Evolutionary conservation across 2,888 invertebrate species (phyloP).

Genomic region (Metallyticus violacea): DNA sequence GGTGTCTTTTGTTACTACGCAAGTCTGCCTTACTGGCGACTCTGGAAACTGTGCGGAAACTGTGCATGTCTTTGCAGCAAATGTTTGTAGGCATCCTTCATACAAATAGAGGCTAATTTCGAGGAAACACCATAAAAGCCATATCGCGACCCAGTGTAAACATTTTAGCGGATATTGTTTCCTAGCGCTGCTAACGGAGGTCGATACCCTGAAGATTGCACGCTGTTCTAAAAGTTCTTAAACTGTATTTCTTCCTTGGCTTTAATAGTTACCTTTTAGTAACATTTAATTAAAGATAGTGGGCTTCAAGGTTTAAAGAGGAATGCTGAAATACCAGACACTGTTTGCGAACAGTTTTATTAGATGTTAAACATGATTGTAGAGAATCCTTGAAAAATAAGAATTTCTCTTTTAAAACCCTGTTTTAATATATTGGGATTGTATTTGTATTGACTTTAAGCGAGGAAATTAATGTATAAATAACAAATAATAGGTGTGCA

Average conservation of each 20-base stretch:
- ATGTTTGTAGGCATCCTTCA: background rate
- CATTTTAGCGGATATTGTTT: background rate
- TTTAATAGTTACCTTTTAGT: background rate
- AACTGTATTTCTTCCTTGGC: background rate
- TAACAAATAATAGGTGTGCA: too few relatives aligned
- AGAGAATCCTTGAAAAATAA: too few relatives aligned
- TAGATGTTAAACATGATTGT: too few relatives aligned
- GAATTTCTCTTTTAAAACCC: too few relatives aligned
- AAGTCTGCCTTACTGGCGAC: background rate
- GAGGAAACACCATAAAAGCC: background rate
- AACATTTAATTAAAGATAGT: too few relatives aligned
- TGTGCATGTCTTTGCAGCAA: background rate
- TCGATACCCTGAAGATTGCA: background rate
- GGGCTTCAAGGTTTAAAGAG: background rate
- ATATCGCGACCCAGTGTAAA: background rate
- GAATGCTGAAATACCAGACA: too few relatives aligned
- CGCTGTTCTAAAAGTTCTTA: background rate
- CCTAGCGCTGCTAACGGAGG: background rate
- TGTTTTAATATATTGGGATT: too few relatives aligned
- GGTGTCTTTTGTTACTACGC: background rate
- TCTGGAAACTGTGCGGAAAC: background rate
- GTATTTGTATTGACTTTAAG: too few relatives aligned
- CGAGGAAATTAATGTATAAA: too few relatives aligned
- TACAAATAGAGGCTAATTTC: background rate
- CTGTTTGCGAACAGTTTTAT: too few relatives aligned